These are phyloP conservation scores for Arizona elegans DNA, from an alignment of 2,113 vertebrate species.

Conservation along the genomic window DNA sequence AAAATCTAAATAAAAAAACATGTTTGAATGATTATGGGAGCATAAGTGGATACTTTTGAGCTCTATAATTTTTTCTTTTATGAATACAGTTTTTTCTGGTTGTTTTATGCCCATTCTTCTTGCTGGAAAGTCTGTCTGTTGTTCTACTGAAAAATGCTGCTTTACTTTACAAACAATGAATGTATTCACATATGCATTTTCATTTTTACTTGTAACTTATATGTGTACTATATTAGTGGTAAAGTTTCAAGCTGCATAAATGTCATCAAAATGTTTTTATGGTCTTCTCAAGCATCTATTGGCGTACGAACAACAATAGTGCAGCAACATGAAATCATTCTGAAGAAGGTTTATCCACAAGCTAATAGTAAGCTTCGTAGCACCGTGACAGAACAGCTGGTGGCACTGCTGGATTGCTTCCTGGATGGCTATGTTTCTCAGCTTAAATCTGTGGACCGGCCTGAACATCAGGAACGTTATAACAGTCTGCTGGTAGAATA, in stretches of 20 bases:
- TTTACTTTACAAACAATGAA: not conserved
- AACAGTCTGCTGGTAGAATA: conserved; percentile 87
- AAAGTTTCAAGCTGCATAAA: not conserved
- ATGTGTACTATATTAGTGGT: fast-evolving
- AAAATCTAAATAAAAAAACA: not conserved
- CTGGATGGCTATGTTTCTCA: conserved; percentile 86
- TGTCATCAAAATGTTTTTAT: not conserved
- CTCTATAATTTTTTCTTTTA: not conserved
- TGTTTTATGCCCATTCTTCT: not conserved
- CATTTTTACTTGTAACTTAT: not conserved
- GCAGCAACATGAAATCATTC: conserved; percentile 82
- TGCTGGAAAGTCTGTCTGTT: not conserved
- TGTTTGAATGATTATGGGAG: not conserved
- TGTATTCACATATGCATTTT: not conserved
- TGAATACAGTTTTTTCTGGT: not conserved
- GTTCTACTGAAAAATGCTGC: not conserved
- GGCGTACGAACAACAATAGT: conserved; percentile 75
- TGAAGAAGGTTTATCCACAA: conserved; percentile 85
- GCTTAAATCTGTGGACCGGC: conserved; percentile 82
- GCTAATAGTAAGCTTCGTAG: conserved; percentile 83
- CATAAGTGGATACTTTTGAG: not conserved
- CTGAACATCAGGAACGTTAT: conserved; percentile 81
- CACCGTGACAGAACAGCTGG: conserved; percentile 85
- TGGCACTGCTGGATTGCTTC: conserved; percentile 83
- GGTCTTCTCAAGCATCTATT: conserved; percentile 73